A percentile compares a stretch with the other conserved stretches of the same genome.
phyloP scores from a whole-genome alignment of 1,140 invertebrate species.

The Oncopeltus fasciatus region DNA sequence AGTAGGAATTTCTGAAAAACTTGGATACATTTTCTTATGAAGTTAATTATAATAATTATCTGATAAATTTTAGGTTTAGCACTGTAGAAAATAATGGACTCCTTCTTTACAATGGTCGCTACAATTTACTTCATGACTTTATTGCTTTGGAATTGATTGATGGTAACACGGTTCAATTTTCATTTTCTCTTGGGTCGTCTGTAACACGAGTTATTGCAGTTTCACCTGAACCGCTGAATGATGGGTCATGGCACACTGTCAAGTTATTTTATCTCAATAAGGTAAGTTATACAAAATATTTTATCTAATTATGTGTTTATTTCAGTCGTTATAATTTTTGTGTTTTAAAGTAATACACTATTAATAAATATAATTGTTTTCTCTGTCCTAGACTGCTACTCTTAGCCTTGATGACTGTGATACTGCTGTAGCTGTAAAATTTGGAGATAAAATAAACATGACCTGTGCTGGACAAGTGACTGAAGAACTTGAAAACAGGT shows the following conservation, averaged over 20 bases:
- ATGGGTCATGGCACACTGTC: constrained; percentile 89
- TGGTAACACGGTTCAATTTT: constrained; percentile 60
- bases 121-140: constrained; percentile 91
- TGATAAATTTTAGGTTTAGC: constrained; percentile 69
- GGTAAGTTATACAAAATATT: constrained; percentile 38
- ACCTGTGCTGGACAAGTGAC: constrained; percentile 68
- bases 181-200: constrained; percentile 73
- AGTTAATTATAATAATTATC: too few relatives aligned
- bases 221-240: constrained; percentile 58
- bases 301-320: too few relatives aligned
- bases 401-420: constrained; percentile 85
- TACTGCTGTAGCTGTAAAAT: constrained; percentile 60
- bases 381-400: constrained; percentile 54
- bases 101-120: constrained; percentile 86
- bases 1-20: too few relatives aligned
- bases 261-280: constrained; percentile 75
- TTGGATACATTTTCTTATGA: too few relatives aligned
- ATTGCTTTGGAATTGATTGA: constrained; percentile 73
- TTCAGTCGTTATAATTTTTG: not conserved
- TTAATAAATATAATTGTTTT: not conserved
- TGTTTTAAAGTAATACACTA: not conserved
- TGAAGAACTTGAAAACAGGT: constrained; percentile 45
- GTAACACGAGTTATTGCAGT: constrained; percentile 52
- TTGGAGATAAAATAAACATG: constrained; percentile 53
- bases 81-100: constrained; percentile 71